Conservation (phyloP, 2,888 invertebrate species). For the Cataglyphis cursor region DNA sequence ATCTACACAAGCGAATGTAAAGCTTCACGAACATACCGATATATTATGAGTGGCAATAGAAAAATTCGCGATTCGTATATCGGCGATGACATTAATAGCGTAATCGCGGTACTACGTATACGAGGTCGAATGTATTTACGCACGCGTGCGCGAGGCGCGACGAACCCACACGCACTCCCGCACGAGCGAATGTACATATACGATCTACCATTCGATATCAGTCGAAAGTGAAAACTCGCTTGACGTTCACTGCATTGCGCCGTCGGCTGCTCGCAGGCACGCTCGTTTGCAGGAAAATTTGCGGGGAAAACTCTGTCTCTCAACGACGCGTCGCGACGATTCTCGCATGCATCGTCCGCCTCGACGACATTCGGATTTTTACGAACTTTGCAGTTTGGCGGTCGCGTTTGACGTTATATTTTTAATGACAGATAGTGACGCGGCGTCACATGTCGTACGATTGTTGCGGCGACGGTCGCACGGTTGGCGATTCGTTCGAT, state of each 20-base stretch:
- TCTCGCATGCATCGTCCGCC: background rate
- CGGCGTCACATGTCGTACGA: slow-evolving; percentile 81
- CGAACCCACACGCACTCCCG: slow-evolving; percentile 42
- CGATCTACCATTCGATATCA: slow-evolving; percentile 78
- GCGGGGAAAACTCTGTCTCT: slow-evolving; percentile 39
- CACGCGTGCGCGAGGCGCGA: slow-evolving; percentile 51
- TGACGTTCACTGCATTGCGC: slow-evolving; percentile 58
- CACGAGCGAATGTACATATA: slow-evolving; percentile 28
- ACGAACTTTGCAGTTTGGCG: background rate
- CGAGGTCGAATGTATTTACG: background rate
- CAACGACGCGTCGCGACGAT: slow-evolving; percentile 39
- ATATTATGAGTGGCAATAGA: no score
- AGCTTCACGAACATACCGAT: background rate
- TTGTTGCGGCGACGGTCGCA: slow-evolving; percentile 79
- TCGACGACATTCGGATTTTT: background rate
- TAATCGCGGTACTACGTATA: background rate
- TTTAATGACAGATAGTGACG: slow-evolving; percentile 7
- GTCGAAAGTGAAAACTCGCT: slow-evolving; percentile 82
- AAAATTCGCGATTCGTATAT: background rate
- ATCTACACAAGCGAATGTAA: background rate
- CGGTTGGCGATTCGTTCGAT: slow-evolving; percentile 76
- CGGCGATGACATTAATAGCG: background rate
- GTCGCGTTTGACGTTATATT: slow-evolving; percentile 16
- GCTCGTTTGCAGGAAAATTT: slow-evolving; percentile 46
- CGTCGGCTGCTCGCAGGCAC: slow-evolving; percentile 6